These are phyloP conservation scores for Abrostola tripartita DNA, from an alignment of 2,888 invertebrate species.

Conservation along the genomic window DNA sequence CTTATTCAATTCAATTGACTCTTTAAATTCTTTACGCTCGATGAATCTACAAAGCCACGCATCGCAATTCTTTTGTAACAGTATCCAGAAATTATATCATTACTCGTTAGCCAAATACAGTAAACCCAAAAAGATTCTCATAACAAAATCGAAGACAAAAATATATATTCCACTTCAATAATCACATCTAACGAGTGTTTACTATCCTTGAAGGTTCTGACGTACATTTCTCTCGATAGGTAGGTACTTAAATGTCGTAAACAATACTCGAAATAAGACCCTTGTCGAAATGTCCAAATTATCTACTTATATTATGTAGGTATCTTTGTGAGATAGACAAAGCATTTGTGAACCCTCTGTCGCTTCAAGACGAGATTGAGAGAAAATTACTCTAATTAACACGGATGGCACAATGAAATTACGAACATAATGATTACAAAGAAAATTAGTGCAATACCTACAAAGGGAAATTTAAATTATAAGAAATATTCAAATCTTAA, in stretches of 20 bases:
- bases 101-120: slow-evolving; percentile 44
- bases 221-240: slow-evolving; percentile 38
- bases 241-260: slow-evolving; percentile 35
- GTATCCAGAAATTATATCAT: slow-evolving; percentile 45
- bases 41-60: slow-evolving; percentile 21
- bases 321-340: slow-evolving; percentile 40
- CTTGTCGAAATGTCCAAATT: slow-evolving; percentile 43
- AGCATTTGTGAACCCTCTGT: slow-evolving; percentile 40
- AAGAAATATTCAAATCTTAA: slow-evolving; percentile 38
- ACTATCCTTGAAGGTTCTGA: slow-evolving; percentile 49
- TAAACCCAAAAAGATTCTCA: slow-evolving; percentile 33
- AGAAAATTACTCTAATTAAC: slow-evolving; percentile 52
- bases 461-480: slow-evolving; percentile 34
- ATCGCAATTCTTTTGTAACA: slow-evolving; percentile 21
- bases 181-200: slow-evolving; percentile 64
- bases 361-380: slow-evolving; percentile 45
- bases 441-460: slow-evolving; percentile 47
- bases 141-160: slow-evolving; percentile 47
- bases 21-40: slow-evolving; percentile 25
- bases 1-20: slow-evolving; percentile 15
- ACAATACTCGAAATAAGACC: slow-evolving; percentile 38
- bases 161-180: slow-evolving; percentile 59
- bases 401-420: slow-evolving; percentile 46
- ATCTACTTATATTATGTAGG: slow-evolving; percentile 39
- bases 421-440: slow-evolving; percentile 47